Conservation (phyloP, 37 sponge, comb jelly and placozoan species). For the Halisarca cf. caerulea region DNA sequence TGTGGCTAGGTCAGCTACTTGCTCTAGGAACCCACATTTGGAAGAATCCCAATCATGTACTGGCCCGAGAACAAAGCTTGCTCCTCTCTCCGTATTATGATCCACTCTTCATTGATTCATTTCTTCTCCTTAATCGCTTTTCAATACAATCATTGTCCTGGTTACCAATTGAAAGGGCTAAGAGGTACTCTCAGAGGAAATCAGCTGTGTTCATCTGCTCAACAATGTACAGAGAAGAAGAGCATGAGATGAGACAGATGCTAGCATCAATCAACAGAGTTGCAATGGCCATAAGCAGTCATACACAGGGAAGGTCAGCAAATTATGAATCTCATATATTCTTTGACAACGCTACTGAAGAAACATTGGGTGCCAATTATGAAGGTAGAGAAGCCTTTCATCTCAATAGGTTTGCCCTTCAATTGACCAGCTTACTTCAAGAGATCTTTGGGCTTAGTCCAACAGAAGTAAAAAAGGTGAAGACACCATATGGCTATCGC, state of each 20-base stretch:
- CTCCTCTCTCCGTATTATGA: slow-evolving; percentile 77
- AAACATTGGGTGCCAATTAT: slow-evolving; percentile 2
- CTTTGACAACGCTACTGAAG: slow-evolving; percentile 76
- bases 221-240: slow-evolving; percentile 84
- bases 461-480: slow-evolving; percentile 19
- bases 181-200: not conserved
- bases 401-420: slow-evolving; percentile 55
- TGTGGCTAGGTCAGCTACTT: slow-evolving; percentile 60
- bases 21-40: slow-evolving; percentile 46
- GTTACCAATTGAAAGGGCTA: not conserved
- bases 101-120: slow-evolving; percentile 69
- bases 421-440: slow-evolving; percentile 70
- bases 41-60: slow-evolving; percentile 43
- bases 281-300: slow-evolving; percentile 30
- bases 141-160: slow-evolving; percentile 17
- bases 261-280: slow-evolving; percentile 68
- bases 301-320: not conserved
- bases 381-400: no score
- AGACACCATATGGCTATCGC: slow-evolving; percentile 78
- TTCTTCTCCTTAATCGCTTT: slow-evolving; percentile 61
- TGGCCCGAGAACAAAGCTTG: slow-evolving; percentile 66
- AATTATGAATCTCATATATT: slow-evolving; percentile 82
- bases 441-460: slow-evolving; percentile 51
- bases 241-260: slow-evolving; percentile 75
- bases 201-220: slow-evolving; percentile 79